These are phyloP conservation scores for Pseudopipra pipra DNA, from an alignment of 2,113 vertebrate genomes.

Conservation along the genomic window DNA sequence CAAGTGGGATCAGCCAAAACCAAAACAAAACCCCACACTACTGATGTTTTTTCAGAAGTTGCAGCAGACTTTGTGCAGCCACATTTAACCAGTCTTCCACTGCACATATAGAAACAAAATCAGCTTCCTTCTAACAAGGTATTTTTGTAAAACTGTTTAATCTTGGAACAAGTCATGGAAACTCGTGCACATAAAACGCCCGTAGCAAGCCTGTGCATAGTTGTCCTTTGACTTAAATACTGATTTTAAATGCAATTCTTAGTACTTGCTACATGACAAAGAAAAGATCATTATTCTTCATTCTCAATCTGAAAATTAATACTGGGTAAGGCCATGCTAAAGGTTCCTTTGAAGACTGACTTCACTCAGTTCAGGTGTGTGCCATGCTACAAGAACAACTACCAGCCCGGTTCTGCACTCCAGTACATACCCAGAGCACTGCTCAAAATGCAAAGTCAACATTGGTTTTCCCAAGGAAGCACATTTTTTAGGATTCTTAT, in stretches of 20 bases:
- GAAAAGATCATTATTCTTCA: not conserved
- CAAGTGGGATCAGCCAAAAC: not conserved
- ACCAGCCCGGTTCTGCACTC: not conserved
- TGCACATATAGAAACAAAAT: not conserved
- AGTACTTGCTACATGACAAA: not conserved
- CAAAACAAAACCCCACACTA: not conserved
- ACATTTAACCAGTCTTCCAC: not conserved
- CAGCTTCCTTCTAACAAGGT: not conserved
- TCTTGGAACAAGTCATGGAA: not conserved
- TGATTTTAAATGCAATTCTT: not conserved
- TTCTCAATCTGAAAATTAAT: not conserved
- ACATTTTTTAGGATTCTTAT: not conserved
- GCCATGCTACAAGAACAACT: not conserved
- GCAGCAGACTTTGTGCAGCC: not conserved
- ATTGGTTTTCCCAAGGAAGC: not conserved
- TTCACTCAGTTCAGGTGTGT: fast-evolving
- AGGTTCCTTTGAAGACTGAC: not conserved
- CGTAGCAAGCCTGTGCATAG: not conserved
- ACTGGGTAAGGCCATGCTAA: not conserved
- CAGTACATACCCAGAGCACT: not conserved
- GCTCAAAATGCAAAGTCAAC: not conserved
- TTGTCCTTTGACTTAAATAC: not conserved
- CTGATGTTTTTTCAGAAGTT: not conserved
- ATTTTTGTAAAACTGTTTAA: not conserved
- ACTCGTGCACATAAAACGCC: not conserved